Conservation (phyloP, 1,140 invertebrate species). For the Carcinoscorpius rotundicauda region DNA sequence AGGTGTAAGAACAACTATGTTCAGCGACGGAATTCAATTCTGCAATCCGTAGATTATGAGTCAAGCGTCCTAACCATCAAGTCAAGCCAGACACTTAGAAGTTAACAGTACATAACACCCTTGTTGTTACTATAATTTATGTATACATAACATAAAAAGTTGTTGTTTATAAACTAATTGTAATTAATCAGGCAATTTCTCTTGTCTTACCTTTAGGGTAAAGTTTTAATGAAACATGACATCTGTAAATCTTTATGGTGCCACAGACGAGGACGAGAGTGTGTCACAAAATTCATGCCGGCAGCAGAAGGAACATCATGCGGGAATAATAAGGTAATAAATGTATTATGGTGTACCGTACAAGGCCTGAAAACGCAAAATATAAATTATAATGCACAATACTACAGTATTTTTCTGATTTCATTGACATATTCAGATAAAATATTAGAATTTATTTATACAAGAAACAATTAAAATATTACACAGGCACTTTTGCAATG, state of each 20-base stretch:
- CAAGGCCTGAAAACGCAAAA: not conserved
- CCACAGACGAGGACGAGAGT: constrained; percentile 56
- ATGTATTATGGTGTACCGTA: too few species aligned
- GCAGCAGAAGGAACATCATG: constrained; percentile 74
- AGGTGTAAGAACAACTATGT: too few species aligned
- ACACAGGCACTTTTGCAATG: too few species aligned
- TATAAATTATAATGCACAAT: too few species aligned
- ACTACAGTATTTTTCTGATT: not conserved
- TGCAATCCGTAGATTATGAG: too few species aligned
- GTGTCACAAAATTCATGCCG: constrained; percentile 66
- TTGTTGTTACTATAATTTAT: too few species aligned
- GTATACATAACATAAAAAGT: too few species aligned
- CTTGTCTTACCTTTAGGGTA: not conserved
- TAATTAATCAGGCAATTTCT: not conserved
- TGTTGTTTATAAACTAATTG: not conserved
- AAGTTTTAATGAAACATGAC: constrained; percentile 23
- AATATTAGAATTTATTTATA: not conserved
- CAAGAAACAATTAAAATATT: too few species aligned
- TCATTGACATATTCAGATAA: not conserved
- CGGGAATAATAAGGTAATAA: constrained; percentile 47
- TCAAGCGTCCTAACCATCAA: too few species aligned
- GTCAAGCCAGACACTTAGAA: too few species aligned
- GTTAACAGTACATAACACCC: too few species aligned
- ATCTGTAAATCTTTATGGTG: constrained; percentile 79
- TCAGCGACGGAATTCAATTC: too few species aligned